Evolutionary conservation across 2,888 invertebrate genomes (phyloP), one percentile per base, ranked within the genome.

Genomic region (Germaria angustata): DNA sequence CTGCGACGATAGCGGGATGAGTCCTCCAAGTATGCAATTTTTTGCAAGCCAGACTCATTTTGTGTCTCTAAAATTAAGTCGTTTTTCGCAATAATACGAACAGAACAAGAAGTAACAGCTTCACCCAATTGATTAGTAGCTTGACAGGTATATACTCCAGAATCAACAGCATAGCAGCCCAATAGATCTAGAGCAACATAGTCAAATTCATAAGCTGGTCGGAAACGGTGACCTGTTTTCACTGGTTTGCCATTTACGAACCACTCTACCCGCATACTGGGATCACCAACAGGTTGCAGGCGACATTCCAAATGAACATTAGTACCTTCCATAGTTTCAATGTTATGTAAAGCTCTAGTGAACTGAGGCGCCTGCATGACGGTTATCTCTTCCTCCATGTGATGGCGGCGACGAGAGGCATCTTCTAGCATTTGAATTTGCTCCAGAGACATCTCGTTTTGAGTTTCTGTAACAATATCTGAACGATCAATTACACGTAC

Each of bases 161-260:
- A 97, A 92, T 99, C 99, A 87, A 96, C 96, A n/a, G 99, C 97
- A 90, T 98, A 99, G 24, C 98, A 98, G 88, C 98, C 98, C 22
- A 99, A 92, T 65, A 99, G 94, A 91, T 99, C 99, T 69, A 99
- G 93, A 8, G 99, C 98, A 17, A 99, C 98, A 89, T 98, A 99
- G 88, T 98, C 98, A 90, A 99, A 98, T 91, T 99, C 99, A 88
- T 97, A 96, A 2, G 98, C 97, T 49, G 98, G 98, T 89, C 98
- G 94, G 92, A 99, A 99, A 85, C 99, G 94, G 89, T 98, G 95
- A 85, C 98, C 98, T 51, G 96, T 96, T 89, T 96, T 96, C 1
- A 99, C 94, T 0, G 98, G 97, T 85, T 95, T 93, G 20, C 98
- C 99, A 90, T 99, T 98, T 79, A 97, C 97, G 90, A 97, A 96